Evolutionary conservation across 2,113 vertebrate species (phyloP).

Genomic region (Hippocampus mohnikei): DNA sequence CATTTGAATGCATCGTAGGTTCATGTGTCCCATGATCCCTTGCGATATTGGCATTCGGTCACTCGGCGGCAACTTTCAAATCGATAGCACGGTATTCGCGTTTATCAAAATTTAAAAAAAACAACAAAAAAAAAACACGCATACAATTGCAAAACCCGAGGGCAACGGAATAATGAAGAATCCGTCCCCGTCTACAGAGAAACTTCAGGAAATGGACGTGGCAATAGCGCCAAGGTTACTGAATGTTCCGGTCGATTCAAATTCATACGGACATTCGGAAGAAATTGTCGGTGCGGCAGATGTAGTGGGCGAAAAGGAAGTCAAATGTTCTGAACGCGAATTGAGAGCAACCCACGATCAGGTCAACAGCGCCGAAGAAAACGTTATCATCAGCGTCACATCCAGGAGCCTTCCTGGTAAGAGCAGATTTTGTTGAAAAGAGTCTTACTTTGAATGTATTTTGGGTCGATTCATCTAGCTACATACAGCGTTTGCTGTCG

Average conservation of each 20-base stretch:
- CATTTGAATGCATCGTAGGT: neutral
- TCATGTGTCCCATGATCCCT: conserved; percentile 57
- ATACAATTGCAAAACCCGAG: neutral
- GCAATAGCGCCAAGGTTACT: conserved; percentile 5
- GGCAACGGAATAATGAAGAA: neutral
- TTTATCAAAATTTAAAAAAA: neutral
- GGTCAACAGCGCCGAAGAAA: conserved; percentile 14
- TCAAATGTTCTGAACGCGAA: neutral
- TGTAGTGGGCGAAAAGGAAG: neutral
- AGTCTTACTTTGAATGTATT: no score
- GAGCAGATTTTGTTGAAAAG: neutral
- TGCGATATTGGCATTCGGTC: neutral
- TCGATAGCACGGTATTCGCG: conserved; percentile 36
- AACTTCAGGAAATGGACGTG: neutral
- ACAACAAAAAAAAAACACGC: no score
- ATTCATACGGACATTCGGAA: neutral
- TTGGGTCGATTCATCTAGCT: no score
- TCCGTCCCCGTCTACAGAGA: neutral
- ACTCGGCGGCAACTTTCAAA: conserved; percentile 56
- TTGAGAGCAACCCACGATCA: neutral
- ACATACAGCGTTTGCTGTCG: no score
- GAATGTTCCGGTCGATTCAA: conserved; percentile 21
- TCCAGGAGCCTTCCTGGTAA: conserved; percentile 18
- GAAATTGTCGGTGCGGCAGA: neutral
- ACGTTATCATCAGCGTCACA: conserved; percentile 27